Evolutionary conservation across 2,888 invertebrate species (phyloP).

Genomic region (Himalopsyche japonica): DNA sequence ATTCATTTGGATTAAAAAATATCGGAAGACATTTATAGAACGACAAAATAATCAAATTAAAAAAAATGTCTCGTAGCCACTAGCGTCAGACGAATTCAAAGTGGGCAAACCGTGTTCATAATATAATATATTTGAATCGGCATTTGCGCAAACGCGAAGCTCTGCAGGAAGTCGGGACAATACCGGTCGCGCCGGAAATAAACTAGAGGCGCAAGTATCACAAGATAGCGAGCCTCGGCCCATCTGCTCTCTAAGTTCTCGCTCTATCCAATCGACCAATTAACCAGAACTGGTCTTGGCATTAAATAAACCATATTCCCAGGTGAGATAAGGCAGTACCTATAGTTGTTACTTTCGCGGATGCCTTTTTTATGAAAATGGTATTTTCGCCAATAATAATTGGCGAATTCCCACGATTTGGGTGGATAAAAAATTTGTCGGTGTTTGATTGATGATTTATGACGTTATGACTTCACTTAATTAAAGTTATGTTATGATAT

Average conservation of each 20-base stretch:
- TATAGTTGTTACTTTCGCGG: background rate
- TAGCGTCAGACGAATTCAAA: background rate
- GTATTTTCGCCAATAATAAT: background rate
- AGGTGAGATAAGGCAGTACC: background rate
- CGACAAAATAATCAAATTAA: background rate
- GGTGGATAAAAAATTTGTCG: background rate
- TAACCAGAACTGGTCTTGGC: background rate
- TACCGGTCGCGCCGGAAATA: slow-evolving; percentile 30
- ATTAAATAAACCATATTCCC: background rate
- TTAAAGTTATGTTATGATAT: too few species aligned
- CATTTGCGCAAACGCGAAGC: slow-evolving; percentile 8
- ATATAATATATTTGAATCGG: background rate
- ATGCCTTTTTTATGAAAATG: background rate
- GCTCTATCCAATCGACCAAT: background rate
- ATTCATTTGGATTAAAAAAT: too few species aligned
- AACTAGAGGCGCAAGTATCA: slow-evolving; percentile 5
- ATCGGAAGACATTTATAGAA: background rate
- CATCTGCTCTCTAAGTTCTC: background rate
- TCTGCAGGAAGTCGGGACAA: slow-evolving; percentile 32
- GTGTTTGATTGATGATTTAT: background rate
- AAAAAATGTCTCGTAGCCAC: background rate
- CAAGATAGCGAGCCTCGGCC: background rate
- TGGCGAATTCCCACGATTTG: background rate
- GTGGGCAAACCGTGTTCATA: background rate
- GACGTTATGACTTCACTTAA: background rate